These are phyloP conservation scores for Thamnophis sirtalis DNA, from an alignment of 2,113 vertebrate genomes.

Conservation along the genomic window DNA sequence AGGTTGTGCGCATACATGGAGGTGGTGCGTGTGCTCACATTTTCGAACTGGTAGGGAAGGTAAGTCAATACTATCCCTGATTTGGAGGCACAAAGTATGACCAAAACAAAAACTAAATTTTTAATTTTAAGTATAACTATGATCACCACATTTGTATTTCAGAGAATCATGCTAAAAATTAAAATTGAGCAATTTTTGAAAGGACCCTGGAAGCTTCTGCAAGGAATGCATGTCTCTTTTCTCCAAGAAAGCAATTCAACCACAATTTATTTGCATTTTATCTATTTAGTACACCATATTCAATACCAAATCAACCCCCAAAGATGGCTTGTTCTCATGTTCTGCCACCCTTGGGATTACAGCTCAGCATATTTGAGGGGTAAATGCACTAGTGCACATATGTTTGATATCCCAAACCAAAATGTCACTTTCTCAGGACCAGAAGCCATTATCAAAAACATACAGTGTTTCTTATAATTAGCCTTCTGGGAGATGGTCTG, in stretches of 20 bases:
- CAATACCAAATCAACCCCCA: not conserved
- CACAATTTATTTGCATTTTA: not conserved
- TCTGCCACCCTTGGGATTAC: not conserved
- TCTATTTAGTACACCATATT: not conserved
- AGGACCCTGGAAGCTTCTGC: not conserved
- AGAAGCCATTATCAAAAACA: conserved; percentile 14
- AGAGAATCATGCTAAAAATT: not conserved
- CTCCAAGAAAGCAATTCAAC: not conserved
- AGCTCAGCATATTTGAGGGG: not conserved
- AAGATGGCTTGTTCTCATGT: not conserved
- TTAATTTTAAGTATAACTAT: not conserved
- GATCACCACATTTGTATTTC: not conserved
- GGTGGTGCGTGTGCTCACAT: too few species aligned
- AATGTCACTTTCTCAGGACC: conserved; percentile 28
- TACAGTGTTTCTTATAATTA: conserved; percentile 46
- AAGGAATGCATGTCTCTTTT: not conserved
- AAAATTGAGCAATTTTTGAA: not conserved
- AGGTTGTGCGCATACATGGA: too few species aligned
- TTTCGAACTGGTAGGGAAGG: too few species aligned
- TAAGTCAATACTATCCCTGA: not conserved
- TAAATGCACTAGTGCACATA: not conserved
- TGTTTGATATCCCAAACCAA: conserved; percentile 16
- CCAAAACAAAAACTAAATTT: not conserved
- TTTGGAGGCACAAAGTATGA: not conserved
- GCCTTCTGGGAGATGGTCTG: conserved; percentile 47